These are phyloP conservation scores for Vulpes vulpes DNA, from an alignment of 2,113 vertebrate species.

Conservation along the genomic window DNA sequence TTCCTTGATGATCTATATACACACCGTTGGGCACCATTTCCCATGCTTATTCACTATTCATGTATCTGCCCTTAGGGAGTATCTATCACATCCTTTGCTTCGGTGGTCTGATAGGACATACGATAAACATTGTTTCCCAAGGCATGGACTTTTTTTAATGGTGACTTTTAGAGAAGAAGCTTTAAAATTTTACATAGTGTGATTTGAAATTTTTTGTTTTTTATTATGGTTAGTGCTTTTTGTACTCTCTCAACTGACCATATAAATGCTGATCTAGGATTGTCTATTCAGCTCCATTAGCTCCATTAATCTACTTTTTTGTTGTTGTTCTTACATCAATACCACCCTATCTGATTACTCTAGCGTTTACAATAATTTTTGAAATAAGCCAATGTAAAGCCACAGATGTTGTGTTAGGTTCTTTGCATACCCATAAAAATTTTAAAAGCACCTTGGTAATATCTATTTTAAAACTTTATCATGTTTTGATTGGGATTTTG, in stretches of 20 bases:
- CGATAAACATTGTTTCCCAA: neutral
- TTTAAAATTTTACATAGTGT: neutral
- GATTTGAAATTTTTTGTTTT: neutral
- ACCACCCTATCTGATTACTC: neutral
- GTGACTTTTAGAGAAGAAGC: neutral
- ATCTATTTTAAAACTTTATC: neutral
- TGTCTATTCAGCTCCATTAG: neutral
- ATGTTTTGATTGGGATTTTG: neutral
- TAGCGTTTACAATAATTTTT: neutral
- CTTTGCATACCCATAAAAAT: neutral
- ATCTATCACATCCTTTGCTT: neutral
- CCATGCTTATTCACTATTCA: neutral
- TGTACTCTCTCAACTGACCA: neutral
- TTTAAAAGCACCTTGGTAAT: neutral
- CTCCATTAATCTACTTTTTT: neutral
- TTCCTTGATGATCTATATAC: neutral
- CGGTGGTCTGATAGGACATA: neutral
- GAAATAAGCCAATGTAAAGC: neutral
- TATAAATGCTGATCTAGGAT: neutral
- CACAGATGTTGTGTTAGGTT: neutral
- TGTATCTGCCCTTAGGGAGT: neutral
- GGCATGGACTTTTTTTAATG: neutral
- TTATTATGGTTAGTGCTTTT: neutral
- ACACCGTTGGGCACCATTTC: neutral
- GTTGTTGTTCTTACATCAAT: neutral